phyloP scores from a whole-genome alignment of 2,888 invertebrate species.

The Microchrysa polita region DNA sequence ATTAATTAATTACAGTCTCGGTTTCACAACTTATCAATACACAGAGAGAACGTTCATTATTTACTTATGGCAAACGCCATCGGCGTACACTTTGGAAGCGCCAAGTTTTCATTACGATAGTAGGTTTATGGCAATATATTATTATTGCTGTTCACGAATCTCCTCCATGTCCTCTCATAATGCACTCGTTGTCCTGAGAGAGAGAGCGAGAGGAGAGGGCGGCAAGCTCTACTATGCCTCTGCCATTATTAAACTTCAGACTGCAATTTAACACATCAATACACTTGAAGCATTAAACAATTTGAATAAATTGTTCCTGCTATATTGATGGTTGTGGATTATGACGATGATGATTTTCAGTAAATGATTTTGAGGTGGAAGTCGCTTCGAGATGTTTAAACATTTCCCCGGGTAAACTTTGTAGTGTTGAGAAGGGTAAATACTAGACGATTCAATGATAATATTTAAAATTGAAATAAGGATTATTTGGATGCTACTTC shows the following conservation, averaged over 20 bases:
- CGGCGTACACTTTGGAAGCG: slow-evolving; percentile 6
- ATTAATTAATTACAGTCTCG: slow-evolving; percentile 29
- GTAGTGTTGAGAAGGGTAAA: too few relatives aligned
- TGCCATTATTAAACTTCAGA: slow-evolving; percentile 19
- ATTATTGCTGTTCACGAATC: not conserved
- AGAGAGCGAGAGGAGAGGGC: too few relatives aligned
- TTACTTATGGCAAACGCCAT: slow-evolving; percentile 25
- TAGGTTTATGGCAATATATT: not conserved
- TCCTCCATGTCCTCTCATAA: too few relatives aligned
- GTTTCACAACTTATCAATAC: not conserved
- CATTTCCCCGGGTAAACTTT: too few relatives aligned
- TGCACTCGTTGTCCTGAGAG: too few relatives aligned
- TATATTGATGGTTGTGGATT: not conserved
- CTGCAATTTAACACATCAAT: slow-evolving; percentile 32
- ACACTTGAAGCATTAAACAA: slow-evolving; percentile 8
- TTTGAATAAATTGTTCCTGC: slow-evolving; percentile 3
- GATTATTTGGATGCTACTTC: too few relatives aligned
- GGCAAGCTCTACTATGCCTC: not conserved
- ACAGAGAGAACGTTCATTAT: slow-evolving; percentile 15
- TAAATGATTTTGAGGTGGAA: not conserved
- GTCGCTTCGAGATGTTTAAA: not conserved
- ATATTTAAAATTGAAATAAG: too few relatives aligned
- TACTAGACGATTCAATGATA: too few relatives aligned
- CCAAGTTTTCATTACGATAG: slow-evolving; percentile 19
- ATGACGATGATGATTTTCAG: not conserved